These are phyloP conservation scores for Cataglyphis rosenhaueri DNA, from an alignment of 2,888 invertebrate species.

Conservation along the genomic window DNA sequence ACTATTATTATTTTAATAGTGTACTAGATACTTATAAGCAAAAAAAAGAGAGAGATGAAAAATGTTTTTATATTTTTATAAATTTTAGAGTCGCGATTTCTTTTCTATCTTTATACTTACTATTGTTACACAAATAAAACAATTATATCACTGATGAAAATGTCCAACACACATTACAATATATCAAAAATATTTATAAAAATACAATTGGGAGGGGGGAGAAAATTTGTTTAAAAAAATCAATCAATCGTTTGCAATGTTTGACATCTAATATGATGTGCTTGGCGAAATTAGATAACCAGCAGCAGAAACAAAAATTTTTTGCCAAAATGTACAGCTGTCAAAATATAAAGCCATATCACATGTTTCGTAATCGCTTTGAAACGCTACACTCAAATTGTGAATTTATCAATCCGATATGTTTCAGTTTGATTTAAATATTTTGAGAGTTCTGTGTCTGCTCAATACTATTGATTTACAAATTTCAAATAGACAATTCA, in stretches of 20 bases:
- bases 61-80: background rate
- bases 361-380: conserved; percentile 36
- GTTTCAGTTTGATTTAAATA: conserved; percentile 26
- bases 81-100: background rate
- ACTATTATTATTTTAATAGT: background rate
- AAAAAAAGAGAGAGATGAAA: too few relatives aligned
- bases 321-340: conserved; percentile 26
- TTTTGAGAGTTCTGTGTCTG: conserved; percentile 27
- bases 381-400: conserved; percentile 24
- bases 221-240: background rate
- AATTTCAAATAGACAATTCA: conserved; percentile 6
- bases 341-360: conserved; percentile 29
- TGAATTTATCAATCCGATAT: conserved; percentile 42
- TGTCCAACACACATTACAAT: background rate
- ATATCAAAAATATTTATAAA: conserved; percentile 5
- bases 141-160: background rate
- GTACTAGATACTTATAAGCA: too few relatives aligned
- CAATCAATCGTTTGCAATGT: conserved; percentile 1
- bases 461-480: conserved; percentile 36
- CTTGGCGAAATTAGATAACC: conserved; percentile 15
- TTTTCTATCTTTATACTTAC: background rate
- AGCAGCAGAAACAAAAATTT: conserved; percentile 1
- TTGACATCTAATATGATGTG: conserved; percentile 13
- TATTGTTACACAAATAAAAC: background rate
- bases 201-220: background rate